Percentiles rank a stretch among this genome's conserved stretches.
phyloP scores from a whole-genome alignment of 1,140 invertebrate species.

The Drosophila sucinea region DNA sequence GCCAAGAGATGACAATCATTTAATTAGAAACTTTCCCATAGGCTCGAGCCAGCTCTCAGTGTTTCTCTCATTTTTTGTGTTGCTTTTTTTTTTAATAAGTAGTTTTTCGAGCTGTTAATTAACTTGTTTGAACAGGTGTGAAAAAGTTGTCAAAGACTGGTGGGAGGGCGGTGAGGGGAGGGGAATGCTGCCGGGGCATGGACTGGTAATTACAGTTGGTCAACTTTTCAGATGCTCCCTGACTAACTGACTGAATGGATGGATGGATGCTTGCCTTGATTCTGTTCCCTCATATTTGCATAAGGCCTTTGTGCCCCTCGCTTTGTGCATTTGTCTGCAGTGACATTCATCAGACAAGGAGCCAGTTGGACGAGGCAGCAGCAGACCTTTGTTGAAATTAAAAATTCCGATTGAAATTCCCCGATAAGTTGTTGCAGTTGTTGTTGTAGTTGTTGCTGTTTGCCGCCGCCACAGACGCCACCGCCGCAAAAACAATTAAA shows the following conservation, averaged over 20 bases:
- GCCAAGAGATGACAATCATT: slow-evolving; percentile 82
- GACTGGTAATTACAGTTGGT: slow-evolving; percentile 77
- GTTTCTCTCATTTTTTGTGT: slow-evolving; percentile 35
- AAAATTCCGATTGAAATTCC: slow-evolving; percentile 81
- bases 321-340: slow-evolving; percentile 56
- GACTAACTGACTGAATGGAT: too few relatives aligned
- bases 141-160: slow-evolving; percentile 72
- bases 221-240: slow-evolving; percentile 70
- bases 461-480: background rate
- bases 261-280: slow-evolving; percentile 29
- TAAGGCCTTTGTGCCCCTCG: slow-evolving; percentile 29
- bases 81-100: slow-evolving; percentile 59
- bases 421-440: slow-evolving; percentile 72
- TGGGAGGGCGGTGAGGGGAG: background rate
- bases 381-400: slow-evolving; percentile 72
- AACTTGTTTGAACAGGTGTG: slow-evolving; percentile 82
- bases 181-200: slow-evolving; percentile 2
- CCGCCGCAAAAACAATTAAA: slow-evolving; percentile 78
- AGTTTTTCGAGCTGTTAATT: slow-evolving; percentile 81
- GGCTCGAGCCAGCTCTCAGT: slow-evolving; percentile 58
- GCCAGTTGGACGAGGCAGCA: slow-evolving; percentile 15
- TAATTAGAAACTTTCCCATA: slow-evolving; percentile 83
- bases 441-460: slow-evolving; percentile 48
- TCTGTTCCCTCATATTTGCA: slow-evolving; percentile 71
- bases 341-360: slow-evolving; percentile 67